These are phyloP conservation scores for Arrhamphus sclerolepis DNA, from an alignment of 2,797 vertebrate species.

Conservation along the genomic window DNA sequence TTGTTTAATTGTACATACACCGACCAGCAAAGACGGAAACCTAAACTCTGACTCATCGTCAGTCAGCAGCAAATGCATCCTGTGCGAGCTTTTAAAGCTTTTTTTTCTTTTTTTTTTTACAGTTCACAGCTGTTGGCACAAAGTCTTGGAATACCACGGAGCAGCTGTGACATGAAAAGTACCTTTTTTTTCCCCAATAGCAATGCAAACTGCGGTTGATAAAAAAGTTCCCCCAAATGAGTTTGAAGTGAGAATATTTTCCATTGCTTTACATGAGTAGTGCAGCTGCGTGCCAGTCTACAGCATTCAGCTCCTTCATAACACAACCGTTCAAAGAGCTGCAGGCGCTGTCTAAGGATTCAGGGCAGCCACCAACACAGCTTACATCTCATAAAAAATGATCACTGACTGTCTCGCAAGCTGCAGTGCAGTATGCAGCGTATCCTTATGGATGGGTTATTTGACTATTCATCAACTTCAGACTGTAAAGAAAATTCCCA, in stretches of 20 bases:
- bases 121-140: slow-evolving; percentile 27
- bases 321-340: slow-evolving; percentile 66
- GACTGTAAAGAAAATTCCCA: slow-evolving; percentile 27
- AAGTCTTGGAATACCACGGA: slow-evolving; percentile 27
- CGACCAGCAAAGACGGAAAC: too few relatives aligned
- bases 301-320: slow-evolving; percentile 52
- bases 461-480: slow-evolving; percentile 40
- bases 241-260: slow-evolving; percentile 55
- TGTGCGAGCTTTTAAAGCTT: neutral
- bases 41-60: too few relatives aligned
- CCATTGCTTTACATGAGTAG: slow-evolving; percentile 65
- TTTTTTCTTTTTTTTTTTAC: too few relatives aligned
- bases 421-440: slow-evolving; percentile 52
- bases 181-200: slow-evolving; percentile 35
- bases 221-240: slow-evolving; percentile 58
- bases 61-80: neutral
- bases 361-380: slow-evolving; percentile 63
- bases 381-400: slow-evolving; percentile 67
- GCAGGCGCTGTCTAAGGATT: slow-evolving; percentile 66
- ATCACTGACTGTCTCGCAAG: slow-evolving; percentile 57
- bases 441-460: slow-evolving; percentile 37
- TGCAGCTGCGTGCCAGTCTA: slow-evolving; percentile 66
- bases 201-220: slow-evolving; percentile 40
- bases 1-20: too few relatives aligned
- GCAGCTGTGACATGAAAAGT: slow-evolving; percentile 52